Evolutionary conservation across 2,888 invertebrate species (phyloP).

Genomic region (Choristoneura rosaceana): DNA sequence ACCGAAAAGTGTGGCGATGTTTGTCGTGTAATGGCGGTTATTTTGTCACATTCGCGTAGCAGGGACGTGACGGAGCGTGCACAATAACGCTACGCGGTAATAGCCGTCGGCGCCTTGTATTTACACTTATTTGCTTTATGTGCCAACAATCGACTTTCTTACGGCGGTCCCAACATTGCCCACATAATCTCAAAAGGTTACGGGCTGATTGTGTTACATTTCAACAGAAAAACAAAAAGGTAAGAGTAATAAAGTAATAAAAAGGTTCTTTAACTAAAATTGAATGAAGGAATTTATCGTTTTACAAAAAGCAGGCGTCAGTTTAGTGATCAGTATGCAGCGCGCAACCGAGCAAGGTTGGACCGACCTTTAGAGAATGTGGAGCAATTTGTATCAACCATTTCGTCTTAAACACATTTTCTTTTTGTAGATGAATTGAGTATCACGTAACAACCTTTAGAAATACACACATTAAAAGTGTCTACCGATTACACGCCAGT

Average conservation of each 20-base stretch:
- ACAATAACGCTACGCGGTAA: constrained; percentile 77
- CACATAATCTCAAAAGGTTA: constrained; percentile 50
- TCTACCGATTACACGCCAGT: background rate
- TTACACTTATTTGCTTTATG: constrained; percentile 83
- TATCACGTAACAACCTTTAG: constrained; percentile 20
- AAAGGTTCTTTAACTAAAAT: constrained; percentile 16
- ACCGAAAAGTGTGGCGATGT: constrained; percentile 58
- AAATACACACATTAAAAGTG: background rate
- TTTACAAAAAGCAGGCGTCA: constrained; percentile 28
- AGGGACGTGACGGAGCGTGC: constrained; percentile 75
- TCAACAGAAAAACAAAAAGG: constrained; percentile 1
- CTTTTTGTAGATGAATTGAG: constrained; percentile 13
- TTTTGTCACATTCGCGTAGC: constrained; percentile 75
- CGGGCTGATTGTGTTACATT: constrained; percentile 6
- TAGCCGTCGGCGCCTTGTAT: constrained; percentile 72
- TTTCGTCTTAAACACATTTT: constrained; percentile 39
- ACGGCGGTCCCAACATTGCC: constrained; percentile 59
- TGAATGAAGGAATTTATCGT: constrained; percentile 30
- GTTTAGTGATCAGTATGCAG: constrained; percentile 37
- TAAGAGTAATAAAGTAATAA: constrained; percentile 6
- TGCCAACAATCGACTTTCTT: constrained; percentile 76
- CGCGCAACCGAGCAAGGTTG: constrained; percentile 35
- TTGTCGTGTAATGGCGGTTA: constrained; percentile 72
- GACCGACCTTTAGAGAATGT: constrained; percentile 38
- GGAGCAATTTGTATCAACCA: constrained; percentile 39